phyloP scores from a whole-genome alignment of 2,888 invertebrate species.

The Caenorhabditis sinica region DNA sequence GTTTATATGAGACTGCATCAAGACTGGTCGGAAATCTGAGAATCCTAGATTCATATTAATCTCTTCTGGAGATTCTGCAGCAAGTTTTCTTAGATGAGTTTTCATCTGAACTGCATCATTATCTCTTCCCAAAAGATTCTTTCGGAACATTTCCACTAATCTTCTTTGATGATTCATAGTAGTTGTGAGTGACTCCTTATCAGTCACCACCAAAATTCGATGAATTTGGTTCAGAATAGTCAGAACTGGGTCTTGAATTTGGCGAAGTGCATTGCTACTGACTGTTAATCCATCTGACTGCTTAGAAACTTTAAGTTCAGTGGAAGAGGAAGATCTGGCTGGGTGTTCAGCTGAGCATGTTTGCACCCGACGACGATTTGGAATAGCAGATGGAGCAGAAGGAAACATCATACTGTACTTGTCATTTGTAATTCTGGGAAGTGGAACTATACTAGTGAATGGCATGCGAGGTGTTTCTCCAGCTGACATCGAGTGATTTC shows the following conservation, averaged over 20 bases:
- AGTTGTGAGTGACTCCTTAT: constrained; percentile 45
- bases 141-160: constrained; percentile 74
- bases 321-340: constrained; percentile 57
- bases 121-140: constrained; percentile 65
- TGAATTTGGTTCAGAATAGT: constrained; percentile 75
- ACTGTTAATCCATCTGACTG: constrained; percentile 48
- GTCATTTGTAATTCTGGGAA: constrained; percentile 48
- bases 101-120: constrained; percentile 71
- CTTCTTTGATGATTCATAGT: constrained; percentile 66
- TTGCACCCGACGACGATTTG: constrained; percentile 58
- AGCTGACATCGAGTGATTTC: constrained; percentile 65
- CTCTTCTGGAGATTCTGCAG: constrained; percentile 68
- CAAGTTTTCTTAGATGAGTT: constrained; percentile 74
- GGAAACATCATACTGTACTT: constrained; percentile 38
- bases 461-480: constrained; percentile 50
- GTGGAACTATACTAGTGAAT: constrained; percentile 8
- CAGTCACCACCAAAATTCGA: constrained; percentile 64
- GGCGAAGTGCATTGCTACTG: constrained; percentile 71
- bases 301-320: constrained; percentile 47
- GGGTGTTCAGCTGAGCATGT: constrained; percentile 63
- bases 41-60: constrained; percentile 76
- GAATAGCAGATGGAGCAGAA: constrained; percentile 32
- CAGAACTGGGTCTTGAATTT: constrained; percentile 75
- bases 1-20: constrained; percentile 68
- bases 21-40: constrained; percentile 74